Conservation (phyloP, 2,888 invertebrate genomes). For the Diabrotica balteata region DNA sequence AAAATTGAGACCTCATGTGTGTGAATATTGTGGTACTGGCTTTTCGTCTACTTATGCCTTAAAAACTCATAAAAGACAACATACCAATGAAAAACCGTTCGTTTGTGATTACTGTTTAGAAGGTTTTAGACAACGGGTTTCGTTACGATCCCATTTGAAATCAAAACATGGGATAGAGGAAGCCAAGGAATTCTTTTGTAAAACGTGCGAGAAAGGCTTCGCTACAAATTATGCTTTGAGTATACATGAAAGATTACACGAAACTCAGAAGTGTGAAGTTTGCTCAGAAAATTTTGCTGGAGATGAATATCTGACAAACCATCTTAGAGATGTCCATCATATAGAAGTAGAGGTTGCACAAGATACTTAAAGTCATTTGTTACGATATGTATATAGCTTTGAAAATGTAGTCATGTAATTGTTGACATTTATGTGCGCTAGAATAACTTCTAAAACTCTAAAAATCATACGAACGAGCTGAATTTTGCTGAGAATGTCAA, state of each 20-base stretch:
- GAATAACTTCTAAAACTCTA: no score
- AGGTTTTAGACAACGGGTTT: conserved; percentile 49
- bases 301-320: conserved; percentile 39
- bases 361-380: no score
- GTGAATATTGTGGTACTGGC: conserved; percentile 44
- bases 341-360: conserved; percentile 1
- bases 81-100: conserved; percentile 48
- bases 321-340: conserved; percentile 35
- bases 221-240: conserved; percentile 45
- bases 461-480: no score
- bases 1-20: conserved; percentile 44
- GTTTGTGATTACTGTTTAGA: conserved; percentile 44
- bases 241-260: conserved; percentile 45
- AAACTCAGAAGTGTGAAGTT: conserved; percentile 40
- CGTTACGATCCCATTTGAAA: conserved; percentile 49
- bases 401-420: no score
- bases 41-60: conserved; percentile 46
- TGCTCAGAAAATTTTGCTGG: conserved; percentile 46
- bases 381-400: no score
- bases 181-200: conserved; percentile 44
- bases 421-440: no score
- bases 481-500: no score
- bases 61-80: conserved; percentile 46
- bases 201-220: conserved; percentile 46
- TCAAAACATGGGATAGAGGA: conserved; percentile 48